phyloP scores from a whole-genome alignment of 2,797 vertebrate genomes.

The Dicrostonyx torquatus region DNA sequence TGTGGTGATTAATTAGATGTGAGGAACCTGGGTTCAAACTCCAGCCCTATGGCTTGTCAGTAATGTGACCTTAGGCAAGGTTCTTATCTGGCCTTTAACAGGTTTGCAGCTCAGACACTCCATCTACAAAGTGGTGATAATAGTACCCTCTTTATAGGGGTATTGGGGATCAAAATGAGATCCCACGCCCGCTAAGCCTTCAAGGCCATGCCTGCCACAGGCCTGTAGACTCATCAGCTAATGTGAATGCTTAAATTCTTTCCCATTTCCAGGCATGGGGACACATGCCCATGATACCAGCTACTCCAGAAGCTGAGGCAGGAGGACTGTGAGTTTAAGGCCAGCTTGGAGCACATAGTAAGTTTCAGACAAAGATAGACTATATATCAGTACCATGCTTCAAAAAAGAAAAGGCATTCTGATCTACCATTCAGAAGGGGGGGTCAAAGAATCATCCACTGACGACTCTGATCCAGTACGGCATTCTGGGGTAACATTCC shows the following conservation, averaged over 20 bases:
- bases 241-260: background rate
- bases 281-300: background rate
- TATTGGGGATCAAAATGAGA: background rate
- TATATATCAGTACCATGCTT: background rate
- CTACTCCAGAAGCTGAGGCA: background rate
- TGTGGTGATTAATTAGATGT: background rate
- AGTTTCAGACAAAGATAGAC: background rate
- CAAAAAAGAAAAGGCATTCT: background rate
- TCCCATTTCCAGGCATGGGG: background rate
- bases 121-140: background rate
- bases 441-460: background rate
- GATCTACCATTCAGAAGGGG: background rate
- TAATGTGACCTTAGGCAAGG: background rate
- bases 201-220: background rate
- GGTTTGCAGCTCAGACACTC: background rate
- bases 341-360: background rate
- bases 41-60: background rate
- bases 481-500: background rate
- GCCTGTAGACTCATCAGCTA: background rate
- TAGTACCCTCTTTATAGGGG: background rate
- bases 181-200: background rate
- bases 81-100: background rate
- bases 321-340: background rate
- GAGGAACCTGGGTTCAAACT: background rate
- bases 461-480: background rate